Conservation (phyloP, 2,113 vertebrate genomes). For the Ophthalmolycus amberensis region DNA sequence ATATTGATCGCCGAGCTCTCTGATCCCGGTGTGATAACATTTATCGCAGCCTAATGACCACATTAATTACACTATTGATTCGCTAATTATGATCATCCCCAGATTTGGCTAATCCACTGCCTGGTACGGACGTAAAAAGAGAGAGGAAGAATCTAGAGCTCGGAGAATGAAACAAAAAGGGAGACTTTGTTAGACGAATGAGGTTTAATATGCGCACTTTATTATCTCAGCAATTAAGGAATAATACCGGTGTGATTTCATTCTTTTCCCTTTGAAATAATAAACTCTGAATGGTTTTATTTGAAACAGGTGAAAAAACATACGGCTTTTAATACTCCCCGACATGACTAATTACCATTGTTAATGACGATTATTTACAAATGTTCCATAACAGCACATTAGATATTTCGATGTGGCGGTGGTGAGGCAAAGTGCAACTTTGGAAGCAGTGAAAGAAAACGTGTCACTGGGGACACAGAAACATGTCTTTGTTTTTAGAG, state of each 20-base stretch:
- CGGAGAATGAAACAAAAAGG: conserved; percentile 16
- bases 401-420: background rate
- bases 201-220: conserved; percentile 11
- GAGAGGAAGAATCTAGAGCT: conserved; percentile 17
- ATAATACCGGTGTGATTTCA: conserved; percentile 27
- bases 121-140: conserved; percentile 1
- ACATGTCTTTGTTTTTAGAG: conserved; percentile 8
- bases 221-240: conserved; percentile 39
- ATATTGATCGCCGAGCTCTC: conserved; percentile 66
- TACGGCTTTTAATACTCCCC: background rate
- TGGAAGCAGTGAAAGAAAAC: background rate
- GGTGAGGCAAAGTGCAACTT: conserved; percentile 26
- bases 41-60: conserved; percentile 75
- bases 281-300: conserved; percentile 6
- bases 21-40: conserved; percentile 73
- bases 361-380: conserved; percentile 5
- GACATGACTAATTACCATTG: conserved; percentile 1
- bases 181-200: conserved; percentile 11
- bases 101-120: conserved; percentile 62
- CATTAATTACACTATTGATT: conserved; percentile 80
- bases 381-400: conserved; percentile 5
- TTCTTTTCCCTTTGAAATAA: conserved; percentile 19
- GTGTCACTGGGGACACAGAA: background rate
- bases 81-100: conserved; percentile 74
- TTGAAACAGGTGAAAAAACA: conserved; percentile 21